Evolutionary conservation across 2,888 invertebrate genomes (phyloP), one percentile per base, ranked within the genome.

Genomic region (Latheticus oryzae): DNA sequence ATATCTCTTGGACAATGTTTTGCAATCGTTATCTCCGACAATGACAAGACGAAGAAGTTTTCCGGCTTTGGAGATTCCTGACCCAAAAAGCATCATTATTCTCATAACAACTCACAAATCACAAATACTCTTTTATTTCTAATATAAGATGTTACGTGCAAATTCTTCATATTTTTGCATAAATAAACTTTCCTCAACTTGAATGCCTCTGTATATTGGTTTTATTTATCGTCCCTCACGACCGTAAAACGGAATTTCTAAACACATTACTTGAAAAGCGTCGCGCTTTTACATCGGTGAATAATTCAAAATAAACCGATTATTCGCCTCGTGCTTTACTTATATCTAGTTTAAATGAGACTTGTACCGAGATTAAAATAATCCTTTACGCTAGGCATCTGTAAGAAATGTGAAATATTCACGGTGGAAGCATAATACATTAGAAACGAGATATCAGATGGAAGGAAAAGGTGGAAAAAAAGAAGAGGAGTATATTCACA

Each of bases 361-460:
- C 21, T 17, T 8, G 24, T 15, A 19, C 16, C 16, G 13, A 35
- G 48, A 48, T 48, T 35, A 26, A 37, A 48, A 37, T 37, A 38
- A 38, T 28, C 30, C 62, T 63, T 62, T 58, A 57, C 58, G 58
- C 30, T 16, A 26, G 58, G 42, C 19, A 56, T 56, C 53, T 55
- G 60, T 55, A 53, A 63, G 62, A 60, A 62, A 65, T 63, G 62
- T 63, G 57, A 62, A 63, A 60, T 62, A 65, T 63, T 62, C 63
- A 51, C 62, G 61, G 55, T 40, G 35, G 45, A 51, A 35, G n/a
- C n/a, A n/a, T n/a, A n/a, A 50, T 21, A 40, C 17, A 7, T 12
- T 32, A 13, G 13, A 13, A 9, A 4, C 15, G 4, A 12, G 1
- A 5, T 9, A n/a, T 24, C 8, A 3, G 24, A n/a, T n/a, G n/a